These are phyloP conservation scores for Desmophyllum pertusum DNA, from an alignment of 92 coral and sea anemone genomes.

Conservation along the genomic window DNA sequence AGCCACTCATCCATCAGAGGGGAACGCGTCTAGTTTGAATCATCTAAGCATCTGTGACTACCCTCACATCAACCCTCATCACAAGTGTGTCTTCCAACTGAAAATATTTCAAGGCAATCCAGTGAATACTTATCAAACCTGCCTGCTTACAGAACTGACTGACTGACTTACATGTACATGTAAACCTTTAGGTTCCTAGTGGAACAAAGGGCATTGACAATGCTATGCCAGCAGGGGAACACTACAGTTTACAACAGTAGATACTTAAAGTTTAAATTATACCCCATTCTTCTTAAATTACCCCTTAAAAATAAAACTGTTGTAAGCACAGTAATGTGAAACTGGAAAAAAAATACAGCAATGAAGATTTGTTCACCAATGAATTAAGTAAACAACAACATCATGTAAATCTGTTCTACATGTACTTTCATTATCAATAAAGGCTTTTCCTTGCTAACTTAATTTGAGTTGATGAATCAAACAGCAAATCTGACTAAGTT, in stretches of 20 bases:
- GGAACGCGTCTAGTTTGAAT: slow-evolving; percentile 36
- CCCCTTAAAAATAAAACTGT: background rate
- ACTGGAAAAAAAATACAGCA: background rate
- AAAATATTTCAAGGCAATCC: slow-evolving; percentile 70
- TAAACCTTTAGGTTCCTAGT: too few species aligned
- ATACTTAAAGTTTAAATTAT: background rate
- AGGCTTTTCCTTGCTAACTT: background rate
- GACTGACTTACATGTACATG: too few species aligned
- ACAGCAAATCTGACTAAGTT: background rate
- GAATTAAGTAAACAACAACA: background rate
- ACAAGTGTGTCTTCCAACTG: slow-evolving; percentile 51
- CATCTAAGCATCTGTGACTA: slow-evolving; percentile 68
- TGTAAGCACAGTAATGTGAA: background rate
- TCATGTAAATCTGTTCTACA: too few species aligned
- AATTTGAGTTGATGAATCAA: background rate
- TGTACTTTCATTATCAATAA: too few species aligned
- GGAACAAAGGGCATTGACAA: too few species aligned
- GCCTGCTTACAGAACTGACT: background rate
- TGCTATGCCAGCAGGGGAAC: too few species aligned
- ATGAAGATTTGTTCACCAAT: too few species aligned
- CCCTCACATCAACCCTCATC: slow-evolving; percentile 58
- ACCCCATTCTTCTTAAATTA: background rate
- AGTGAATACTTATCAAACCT: slow-evolving; percentile 53
- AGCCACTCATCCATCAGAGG: slow-evolving; percentile 55
- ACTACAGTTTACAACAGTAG: too few species aligned